Conservation (phyloP, 2,797 vertebrate genomes). For the Bovichtus variegatus region DNA sequence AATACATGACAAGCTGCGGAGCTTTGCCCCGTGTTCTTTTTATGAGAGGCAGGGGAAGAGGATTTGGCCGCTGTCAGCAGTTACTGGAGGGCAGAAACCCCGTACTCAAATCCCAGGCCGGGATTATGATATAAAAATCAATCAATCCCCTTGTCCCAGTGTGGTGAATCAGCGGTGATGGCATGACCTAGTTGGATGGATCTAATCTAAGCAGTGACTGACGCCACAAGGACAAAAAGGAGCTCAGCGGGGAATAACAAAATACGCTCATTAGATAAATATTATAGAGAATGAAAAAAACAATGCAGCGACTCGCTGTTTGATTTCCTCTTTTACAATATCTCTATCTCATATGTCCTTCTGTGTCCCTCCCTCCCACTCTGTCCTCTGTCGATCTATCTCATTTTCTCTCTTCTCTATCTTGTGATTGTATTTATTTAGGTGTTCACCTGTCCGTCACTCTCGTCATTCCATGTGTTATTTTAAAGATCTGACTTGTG, state of each 20-base stretch:
- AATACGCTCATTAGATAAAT: constrained; percentile 62
- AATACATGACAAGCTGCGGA: constrained; percentile 49
- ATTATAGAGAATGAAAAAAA: constrained; percentile 53
- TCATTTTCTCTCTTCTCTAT: constrained; percentile 1
- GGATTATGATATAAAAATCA: constrained; percentile 85
- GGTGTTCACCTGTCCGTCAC: background rate
- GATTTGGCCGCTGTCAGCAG: constrained; percentile 65
- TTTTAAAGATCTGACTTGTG: constrained; percentile 13
- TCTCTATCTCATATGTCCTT: constrained; percentile 20
- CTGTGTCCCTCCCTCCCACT: constrained; percentile 14
- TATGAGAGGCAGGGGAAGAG: constrained; percentile 49
- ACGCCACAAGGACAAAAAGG: constrained; percentile 65
- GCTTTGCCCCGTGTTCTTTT: constrained; percentile 52
- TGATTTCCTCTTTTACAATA: constrained; percentile 33
- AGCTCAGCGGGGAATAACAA: constrained; percentile 53
- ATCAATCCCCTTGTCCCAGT: constrained; percentile 74
- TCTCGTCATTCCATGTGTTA: constrained; percentile 4
- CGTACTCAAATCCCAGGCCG: constrained; percentile 68
- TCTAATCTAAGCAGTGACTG: constrained; percentile 74
- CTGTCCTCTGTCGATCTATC: constrained; percentile 4
- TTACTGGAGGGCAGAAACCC: constrained; percentile 58
- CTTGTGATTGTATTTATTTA: background rate
- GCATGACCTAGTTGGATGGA: constrained; percentile 74
- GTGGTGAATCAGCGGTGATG: constrained; percentile 61
- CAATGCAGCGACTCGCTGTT: constrained; percentile 29